phyloP scores from a whole-genome alignment of 30 jellyfish, hydroid and myxozoan species.

The Chrysaora quinquecirrha region DNA sequence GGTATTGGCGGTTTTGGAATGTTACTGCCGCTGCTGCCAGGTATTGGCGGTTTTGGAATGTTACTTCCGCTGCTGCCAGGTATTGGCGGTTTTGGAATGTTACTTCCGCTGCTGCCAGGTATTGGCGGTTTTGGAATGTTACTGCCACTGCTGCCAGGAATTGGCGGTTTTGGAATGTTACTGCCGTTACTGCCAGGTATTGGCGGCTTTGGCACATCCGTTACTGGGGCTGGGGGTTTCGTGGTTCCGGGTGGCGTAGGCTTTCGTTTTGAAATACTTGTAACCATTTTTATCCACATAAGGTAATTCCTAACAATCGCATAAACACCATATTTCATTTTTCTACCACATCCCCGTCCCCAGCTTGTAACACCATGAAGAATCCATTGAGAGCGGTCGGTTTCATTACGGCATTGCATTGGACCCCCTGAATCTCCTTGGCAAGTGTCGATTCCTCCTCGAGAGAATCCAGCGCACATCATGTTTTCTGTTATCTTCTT shows the following conservation, averaged over 20 bases:
- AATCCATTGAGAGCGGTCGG: slow-evolving; percentile 67
- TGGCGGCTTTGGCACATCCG: slow-evolving; percentile 70
- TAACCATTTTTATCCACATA: slow-evolving; percentile 56
- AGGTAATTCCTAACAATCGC: slow-evolving; percentile 82
- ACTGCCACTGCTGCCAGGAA: slow-evolving; percentile 13
- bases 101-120: slow-evolving; percentile 29
- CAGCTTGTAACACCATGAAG: slow-evolving; percentile 90
- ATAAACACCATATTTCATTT: slow-evolving; percentile 87
- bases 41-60: slow-evolving; percentile 71
- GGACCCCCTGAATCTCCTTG: slow-evolving; percentile 99
- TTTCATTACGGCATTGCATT: slow-evolving; percentile 68
- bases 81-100: background rate
- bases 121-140: slow-evolving; percentile 71
- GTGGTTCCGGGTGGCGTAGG: slow-evolving; percentile 15
- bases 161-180: background rate
- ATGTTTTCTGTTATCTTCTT: slow-evolving; percentile 72
- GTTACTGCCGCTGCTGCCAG: slow-evolving; percentile 19
- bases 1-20: background rate
- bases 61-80: slow-evolving; percentile 18
- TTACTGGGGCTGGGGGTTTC: slow-evolving; percentile 28
- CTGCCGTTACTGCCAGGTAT: slow-evolving; percentile 24
- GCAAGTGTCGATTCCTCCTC: slow-evolving; percentile 79
- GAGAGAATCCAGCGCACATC: slow-evolving; percentile 93
- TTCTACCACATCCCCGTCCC: slow-evolving; percentile 95
- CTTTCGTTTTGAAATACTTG: slow-evolving; percentile 21